Evolutionary conservation across 1,140 invertebrate genomes (phyloP).

Genomic region (Pogonomyrmex californicus): DNA sequence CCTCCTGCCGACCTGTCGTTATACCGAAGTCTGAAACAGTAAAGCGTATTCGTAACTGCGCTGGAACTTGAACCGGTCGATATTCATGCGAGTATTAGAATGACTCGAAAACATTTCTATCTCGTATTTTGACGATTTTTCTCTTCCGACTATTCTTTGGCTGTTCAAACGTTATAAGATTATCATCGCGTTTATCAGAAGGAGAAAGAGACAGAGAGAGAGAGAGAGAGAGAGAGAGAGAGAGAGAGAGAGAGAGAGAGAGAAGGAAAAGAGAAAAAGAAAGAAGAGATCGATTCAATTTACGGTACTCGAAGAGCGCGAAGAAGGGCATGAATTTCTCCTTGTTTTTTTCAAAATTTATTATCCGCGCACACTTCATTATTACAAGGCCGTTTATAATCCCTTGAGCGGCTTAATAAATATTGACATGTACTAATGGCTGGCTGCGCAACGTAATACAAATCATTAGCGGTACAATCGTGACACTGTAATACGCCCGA

Average conservation of each 20-base stretch:
- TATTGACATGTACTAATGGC: conserved; percentile 73
- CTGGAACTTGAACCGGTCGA: background rate
- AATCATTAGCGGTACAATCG: conserved; percentile 67
- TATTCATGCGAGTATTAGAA: conserved; percentile 1
- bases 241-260: background rate
- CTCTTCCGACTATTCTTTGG: background rate
- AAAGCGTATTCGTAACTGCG: conserved; percentile 38
- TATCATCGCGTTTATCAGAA: conserved; percentile 1
- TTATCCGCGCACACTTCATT: conserved; percentile 49
- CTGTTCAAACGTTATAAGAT: conserved; percentile 6
- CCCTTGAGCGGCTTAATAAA: conserved; percentile 71
- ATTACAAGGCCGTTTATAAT: conserved; percentile 49
- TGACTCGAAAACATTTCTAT: conserved; percentile 2
- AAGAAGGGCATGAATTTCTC: background rate
- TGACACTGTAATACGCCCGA: conserved; percentile 59
- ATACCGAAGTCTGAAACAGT: conserved; percentile 92
- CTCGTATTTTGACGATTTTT: conserved; percentile 31
- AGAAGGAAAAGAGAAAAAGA: background rate
- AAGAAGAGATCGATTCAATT: conserved; percentile 17
- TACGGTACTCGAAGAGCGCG: background rate
- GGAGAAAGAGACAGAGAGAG: background rate
- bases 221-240: background rate
- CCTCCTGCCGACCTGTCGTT: conserved; percentile 91
- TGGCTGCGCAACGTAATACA: conserved; percentile 60
- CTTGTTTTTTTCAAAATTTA: conserved; percentile 20